Percentiles rank a stretch among this genome's conserved stretches.
phyloP scores from a whole-genome alignment of 2,113 vertebrate genomes.

The Gallinago undulata region DNA sequence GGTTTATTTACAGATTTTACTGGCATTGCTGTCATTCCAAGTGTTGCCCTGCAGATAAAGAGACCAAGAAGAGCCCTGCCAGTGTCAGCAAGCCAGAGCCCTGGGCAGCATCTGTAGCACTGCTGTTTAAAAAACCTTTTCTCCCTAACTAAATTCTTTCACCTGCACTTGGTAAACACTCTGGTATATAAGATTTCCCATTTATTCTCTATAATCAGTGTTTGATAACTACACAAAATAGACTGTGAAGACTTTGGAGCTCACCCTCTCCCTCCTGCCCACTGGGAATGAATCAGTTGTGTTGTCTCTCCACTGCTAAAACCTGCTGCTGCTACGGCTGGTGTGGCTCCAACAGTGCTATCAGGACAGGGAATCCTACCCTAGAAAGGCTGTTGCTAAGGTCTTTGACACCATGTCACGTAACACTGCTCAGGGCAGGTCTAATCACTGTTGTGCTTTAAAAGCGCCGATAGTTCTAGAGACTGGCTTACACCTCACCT shows the following conservation, averaged over 20 bases:
- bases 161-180: not conserved
- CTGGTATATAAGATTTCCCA: not conserved
- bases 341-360: not conserved
- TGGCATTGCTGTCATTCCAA: constrained; percentile 46
- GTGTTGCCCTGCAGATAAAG: constrained; percentile 19
- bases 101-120: not conserved
- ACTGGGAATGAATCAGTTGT: not conserved
- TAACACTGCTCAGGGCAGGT: not conserved
- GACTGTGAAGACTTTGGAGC: not conserved
- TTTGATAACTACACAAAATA: not conserved
- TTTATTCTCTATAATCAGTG: not conserved
- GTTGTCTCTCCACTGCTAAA: not conserved
- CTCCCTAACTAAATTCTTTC: not conserved
- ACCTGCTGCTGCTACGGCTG: not conserved
- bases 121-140: not conserved
- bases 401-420: not conserved
- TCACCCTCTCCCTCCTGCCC: not conserved
- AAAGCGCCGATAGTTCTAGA: not conserved
- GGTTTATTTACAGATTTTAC: constrained; percentile 64
- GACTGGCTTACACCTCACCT: not conserved
- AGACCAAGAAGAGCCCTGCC: not conserved
- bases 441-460: constrained; percentile 12
- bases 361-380: not conserved
- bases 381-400: constrained; percentile 9
- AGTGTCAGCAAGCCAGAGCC: not conserved